Evolutionary conservation across 2,113 vertebrate species (phyloP).

Genomic region (Oplegnathus fasciatus): DNA sequence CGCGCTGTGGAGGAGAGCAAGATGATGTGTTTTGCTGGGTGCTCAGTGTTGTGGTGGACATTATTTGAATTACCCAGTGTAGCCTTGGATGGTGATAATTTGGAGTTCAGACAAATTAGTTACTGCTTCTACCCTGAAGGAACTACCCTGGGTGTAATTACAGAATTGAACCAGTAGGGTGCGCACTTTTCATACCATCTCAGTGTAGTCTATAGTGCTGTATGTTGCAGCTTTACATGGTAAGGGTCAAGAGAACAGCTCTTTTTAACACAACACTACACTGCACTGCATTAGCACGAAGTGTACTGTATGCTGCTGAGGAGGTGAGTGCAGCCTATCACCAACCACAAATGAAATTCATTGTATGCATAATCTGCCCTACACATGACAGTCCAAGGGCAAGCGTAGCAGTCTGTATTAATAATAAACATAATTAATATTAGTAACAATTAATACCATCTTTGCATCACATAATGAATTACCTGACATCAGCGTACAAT

Average conservation of each 20-base stretch:
- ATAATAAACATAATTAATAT: neutral
- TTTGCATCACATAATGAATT: neutral
- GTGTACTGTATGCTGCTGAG: neutral
- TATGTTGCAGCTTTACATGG: neutral
- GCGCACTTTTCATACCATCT: constrained; percentile 72
- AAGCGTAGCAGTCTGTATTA: neutral
- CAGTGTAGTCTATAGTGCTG: neutral
- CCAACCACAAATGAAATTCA: neutral
- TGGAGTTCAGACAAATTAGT: neutral
- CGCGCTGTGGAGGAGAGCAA: neutral
- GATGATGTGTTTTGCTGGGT: neutral
- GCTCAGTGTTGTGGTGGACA: neutral
- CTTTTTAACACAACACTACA: neutral
- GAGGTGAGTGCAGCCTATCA: neutral
- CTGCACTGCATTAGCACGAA: neutral
- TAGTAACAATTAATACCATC: neutral
- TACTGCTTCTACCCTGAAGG: neutral
- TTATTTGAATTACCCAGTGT: neutral
- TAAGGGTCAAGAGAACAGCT: constrained; percentile 9
- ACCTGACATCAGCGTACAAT: neutral
- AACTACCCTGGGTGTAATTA: constrained; percentile 63
- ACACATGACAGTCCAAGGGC: neutral
- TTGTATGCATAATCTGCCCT: neutral
- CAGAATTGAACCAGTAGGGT: constrained; percentile 68
- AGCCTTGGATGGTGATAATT: neutral